These are phyloP conservation scores for Mixornis gularis DNA, from an alignment of 2,113 vertebrate species.

Conservation along the genomic window DNA sequence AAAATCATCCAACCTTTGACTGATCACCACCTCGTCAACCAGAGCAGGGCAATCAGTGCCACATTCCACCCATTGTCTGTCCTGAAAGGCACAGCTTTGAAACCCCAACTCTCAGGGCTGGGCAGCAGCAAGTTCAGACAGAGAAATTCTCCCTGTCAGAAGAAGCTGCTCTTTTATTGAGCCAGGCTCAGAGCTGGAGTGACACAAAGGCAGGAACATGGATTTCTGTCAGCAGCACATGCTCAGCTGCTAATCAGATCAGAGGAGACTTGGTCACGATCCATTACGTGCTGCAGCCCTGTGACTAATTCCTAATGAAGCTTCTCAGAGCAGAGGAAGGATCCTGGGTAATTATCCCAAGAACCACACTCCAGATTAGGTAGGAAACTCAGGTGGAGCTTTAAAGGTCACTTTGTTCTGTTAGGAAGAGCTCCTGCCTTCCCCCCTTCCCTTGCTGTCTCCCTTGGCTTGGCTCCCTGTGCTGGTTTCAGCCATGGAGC, in stretches of 20 bases:
- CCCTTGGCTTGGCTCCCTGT: not conserved
- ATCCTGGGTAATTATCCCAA: not conserved
- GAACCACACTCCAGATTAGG: not conserved
- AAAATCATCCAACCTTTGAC: not conserved
- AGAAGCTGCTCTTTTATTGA: constrained; percentile 53
- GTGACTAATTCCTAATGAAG: constrained; percentile 41
- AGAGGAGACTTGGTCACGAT: not conserved
- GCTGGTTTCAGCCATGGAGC: not conserved
- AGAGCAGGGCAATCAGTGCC: not conserved
- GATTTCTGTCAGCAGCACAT: constrained; percentile 16
- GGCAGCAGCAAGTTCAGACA: not conserved
- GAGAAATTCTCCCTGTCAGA: not conserved
- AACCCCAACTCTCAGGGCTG: not conserved
- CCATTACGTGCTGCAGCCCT: not conserved
- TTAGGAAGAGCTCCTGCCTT: not conserved
- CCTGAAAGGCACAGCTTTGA: not conserved
- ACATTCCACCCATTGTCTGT: fast-evolving
- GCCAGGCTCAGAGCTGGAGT: not conserved
- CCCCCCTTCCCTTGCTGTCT: not conserved
- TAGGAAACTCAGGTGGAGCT: not conserved
- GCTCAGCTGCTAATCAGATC: constrained; percentile 12
- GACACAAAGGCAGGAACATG: not conserved
- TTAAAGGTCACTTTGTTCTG: not conserved
- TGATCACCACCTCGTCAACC: not conserved
- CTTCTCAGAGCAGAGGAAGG: not conserved